Base-by-base conservation (phyloP, 2,888 invertebrate species). In the Catocala fraxini region DNA sequence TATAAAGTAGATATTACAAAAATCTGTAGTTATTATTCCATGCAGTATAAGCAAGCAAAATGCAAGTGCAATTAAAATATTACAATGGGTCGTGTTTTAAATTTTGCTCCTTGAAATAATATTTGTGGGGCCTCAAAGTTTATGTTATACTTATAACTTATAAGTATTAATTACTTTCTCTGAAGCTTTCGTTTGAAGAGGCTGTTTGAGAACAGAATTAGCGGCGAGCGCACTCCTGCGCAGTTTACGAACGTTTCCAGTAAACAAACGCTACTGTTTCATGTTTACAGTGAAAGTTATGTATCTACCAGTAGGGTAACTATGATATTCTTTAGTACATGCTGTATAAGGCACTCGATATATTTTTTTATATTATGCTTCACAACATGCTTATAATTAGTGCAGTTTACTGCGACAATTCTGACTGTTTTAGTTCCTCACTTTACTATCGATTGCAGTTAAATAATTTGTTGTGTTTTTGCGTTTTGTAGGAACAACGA, bases 231-330 rank as follows among this genome's bases (percentile, higher is more conserved):
- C 63, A 52, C 62, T 70, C 52, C 12, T 35, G 53, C 49, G 65
- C 61, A 47, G 75, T 86, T 87, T 86, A 86, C 81, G 83, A 86
- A 71, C 82, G 64, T 65, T 67, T 63, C 61, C 75, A 71, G 80
- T 86, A 87, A 85, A 85, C 83, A 83, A 75, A 65, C 35, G 78
- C 78, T 73, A 76, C 81, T 77, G 74, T 77, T 73, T 77, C 59
- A 71, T 85, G 84, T 89, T 85, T 86, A 85, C 83, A 80, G 77
- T 67, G 81, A 85, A 86, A 84, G 83, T 79, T 81, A 60, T 64
- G 68, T 65, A n/a, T n/a, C n/a, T n/a, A 62, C 45, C 56, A 34
- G 54, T 80, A 81, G 77, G 72, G 71, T 65, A 39, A 58, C 85
- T 80, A 83, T 70, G 49, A 56, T 62, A 52, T 56, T n/a, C 35